Percentiles rank a stretch among this genome's conserved stretches.
These are phyloP conservation scores for Phataginus tricuspis DNA, from an alignment of 2,797 vertebrate genomes.

Conservation along the genomic window DNA sequence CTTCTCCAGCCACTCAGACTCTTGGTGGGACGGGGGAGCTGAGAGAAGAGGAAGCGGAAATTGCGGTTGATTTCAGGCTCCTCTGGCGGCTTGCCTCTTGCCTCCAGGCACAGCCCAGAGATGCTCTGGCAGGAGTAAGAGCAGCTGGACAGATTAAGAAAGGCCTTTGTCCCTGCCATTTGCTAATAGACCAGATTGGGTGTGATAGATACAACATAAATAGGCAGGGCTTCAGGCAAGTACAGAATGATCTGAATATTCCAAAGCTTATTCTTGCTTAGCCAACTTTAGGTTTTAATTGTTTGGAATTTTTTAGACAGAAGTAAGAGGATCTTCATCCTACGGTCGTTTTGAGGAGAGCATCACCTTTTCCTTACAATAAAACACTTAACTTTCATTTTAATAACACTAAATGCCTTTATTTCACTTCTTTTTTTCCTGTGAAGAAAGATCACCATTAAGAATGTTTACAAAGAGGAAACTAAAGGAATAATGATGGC, in stretches of 20 bases:
- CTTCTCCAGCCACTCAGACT: not conserved
- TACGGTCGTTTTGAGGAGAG: not conserved
- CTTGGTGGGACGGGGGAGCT: not conserved
- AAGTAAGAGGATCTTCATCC: not conserved
- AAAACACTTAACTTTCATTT: conserved; percentile 31
- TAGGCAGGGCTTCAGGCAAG: conserved; percentile 29
- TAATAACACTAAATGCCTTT: conserved; percentile 4
- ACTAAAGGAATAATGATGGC: too few species aligned
- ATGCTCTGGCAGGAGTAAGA: conserved; percentile 42
- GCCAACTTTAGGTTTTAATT: conserved; percentile 27
- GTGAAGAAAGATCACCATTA: conserved; percentile 17
- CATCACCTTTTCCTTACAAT: not conserved
- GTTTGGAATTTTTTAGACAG: conserved; percentile 17
- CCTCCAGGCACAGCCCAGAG: not conserved
- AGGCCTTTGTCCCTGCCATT: conserved; percentile 48
- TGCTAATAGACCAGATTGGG: conserved; percentile 39
- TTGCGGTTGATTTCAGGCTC: conserved; percentile 47
- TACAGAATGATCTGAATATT: not conserved
- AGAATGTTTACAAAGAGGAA: not conserved
- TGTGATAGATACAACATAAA: conserved; percentile 60
- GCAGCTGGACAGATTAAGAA: conserved; percentile 71
- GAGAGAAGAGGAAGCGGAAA: not conserved
- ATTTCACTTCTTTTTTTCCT: not conserved
- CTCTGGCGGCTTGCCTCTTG: conserved; percentile 18
- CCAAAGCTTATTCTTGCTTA: not conserved